Base-by-base conservation (phyloP, 1,140 invertebrate genomes). In the Diachasmimorpha longicaudata region DNA sequence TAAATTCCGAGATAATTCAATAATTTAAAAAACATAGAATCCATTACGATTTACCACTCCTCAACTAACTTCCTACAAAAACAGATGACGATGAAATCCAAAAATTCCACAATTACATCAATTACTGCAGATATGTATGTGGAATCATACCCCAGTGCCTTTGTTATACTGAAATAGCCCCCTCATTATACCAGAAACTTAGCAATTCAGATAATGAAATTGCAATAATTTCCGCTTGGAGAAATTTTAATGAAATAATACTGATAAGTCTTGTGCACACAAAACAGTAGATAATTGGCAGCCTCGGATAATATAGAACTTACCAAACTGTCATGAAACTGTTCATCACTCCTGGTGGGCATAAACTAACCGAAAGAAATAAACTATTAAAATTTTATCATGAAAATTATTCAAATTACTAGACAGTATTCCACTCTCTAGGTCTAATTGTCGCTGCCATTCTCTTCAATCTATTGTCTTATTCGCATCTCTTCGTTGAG, bases 321-420 rank as follows among this genome's bases (percentile, higher is more conserved):
- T 94, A 95, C 94, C 94, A 95, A 86, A 95, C 93, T 88, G 93
- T 94, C 92, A 95, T 93, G 92, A 94, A 95, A 92, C 93, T 94
- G 93, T 95, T 95, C 92, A 95, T 93, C 90, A 95, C 92, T 94
- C 93, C 93, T 92, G 94, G 94, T 88, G 93, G 92, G 93, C 93
- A 94, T 90, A 93, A 93, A 93, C 93, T 94, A 91, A 89, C 86
- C 85, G 89, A 89, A 85, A 86, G 87, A 85, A 89, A 88, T 87
- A 81, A 80, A 86, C 79, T 74, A 86, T 88, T 74, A 39, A 21
- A 66, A 72, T 39, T 76, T 70, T 52, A 31, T 66, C 10, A 70
- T 77, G 52, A 72, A 68, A 66, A 68, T 52, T 66, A 67, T 21
- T 21, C 14, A n/a, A 31, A 31, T 73, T 70, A 44, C 39, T 70